Percentiles rank a stretch among this genome's conserved stretches.
These are phyloP conservation scores for Lottia gigantea DNA, from an alignment of 2,888 invertebrate genomes.

Conservation along the genomic window DNA sequence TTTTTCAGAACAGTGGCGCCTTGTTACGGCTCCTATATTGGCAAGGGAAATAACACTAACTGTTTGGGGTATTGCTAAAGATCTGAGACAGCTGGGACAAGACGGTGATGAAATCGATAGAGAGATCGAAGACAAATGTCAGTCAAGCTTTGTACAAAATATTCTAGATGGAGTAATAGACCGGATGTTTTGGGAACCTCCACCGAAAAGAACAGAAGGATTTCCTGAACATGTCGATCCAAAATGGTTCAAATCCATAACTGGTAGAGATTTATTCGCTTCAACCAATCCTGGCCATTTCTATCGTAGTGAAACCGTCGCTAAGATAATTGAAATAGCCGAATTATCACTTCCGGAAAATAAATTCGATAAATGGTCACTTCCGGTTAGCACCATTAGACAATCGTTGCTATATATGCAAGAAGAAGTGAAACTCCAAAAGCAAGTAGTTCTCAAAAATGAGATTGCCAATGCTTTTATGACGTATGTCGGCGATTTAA, in stretches of 20 bases:
- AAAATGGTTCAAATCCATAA: background rate
- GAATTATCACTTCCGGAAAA: background rate
- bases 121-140: background rate
- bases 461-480: background rate
- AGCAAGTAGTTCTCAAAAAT: background rate
- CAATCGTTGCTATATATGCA: background rate
- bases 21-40: background rate
- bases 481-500: background rate
- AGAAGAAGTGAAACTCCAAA: background rate
- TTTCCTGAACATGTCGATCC: background rate
- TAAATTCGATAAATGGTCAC: background rate
- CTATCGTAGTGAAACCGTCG: background rate
- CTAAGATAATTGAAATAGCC: background rate
- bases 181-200: background rate
- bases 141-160: background rate
- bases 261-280: background rate
- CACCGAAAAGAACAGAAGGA: background rate
- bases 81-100: background rate
- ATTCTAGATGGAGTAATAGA: background rate
- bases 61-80: constrained; percentile 3
- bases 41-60: background rate
- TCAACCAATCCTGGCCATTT: background rate
- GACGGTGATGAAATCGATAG: background rate
- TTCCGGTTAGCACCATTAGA: background rate
- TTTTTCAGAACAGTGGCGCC: background rate